A percentile compares a stretch with the other conserved stretches of the same genome.
phyloP scores from a whole-genome alignment of 1,140 invertebrate species.

The Psix sp. region DNA sequence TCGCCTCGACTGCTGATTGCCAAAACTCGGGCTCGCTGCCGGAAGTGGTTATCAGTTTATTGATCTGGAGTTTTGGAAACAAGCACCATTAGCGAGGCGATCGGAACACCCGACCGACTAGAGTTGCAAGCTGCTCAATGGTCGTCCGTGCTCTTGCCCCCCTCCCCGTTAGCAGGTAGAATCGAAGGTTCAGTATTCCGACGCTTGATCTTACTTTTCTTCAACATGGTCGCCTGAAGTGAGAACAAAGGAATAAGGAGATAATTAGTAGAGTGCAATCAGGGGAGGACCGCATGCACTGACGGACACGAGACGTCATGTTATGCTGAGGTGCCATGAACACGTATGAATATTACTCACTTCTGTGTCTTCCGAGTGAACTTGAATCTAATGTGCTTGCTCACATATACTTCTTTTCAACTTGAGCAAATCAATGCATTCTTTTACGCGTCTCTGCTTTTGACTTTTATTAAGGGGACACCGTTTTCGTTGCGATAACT shows the following conservation, averaged over 20 bases:
- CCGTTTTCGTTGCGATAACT: no score
- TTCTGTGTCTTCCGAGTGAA: conserved; percentile 9
- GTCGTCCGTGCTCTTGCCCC: conserved; percentile 80
- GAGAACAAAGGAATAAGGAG: conserved; percentile 75
- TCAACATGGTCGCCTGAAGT: conserved; percentile 90
- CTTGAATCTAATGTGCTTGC: no score
- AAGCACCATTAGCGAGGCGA: conserved; percentile 52
- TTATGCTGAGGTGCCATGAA: conserved; percentile 46
- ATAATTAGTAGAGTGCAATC: conserved; percentile 73
- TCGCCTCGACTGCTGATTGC: conserved; percentile 59
- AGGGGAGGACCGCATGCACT: conserved; percentile 71
- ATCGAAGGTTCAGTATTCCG: conserved; percentile 91
- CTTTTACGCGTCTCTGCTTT: no score
- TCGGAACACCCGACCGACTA: conserved; percentile 57
- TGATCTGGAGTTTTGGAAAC: conserved; percentile 61
- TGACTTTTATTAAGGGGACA: no score
- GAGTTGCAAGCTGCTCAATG: conserved; percentile 65
- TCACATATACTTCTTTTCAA: no score
- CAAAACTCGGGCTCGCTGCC: conserved; percentile 61
- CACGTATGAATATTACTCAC: conserved; percentile 23
- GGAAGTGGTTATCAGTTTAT: conserved; percentile 17
- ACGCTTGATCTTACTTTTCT: conserved; percentile 96
- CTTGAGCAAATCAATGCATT: no score
- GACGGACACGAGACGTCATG: conserved; percentile 66
- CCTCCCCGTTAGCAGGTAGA: conserved; percentile 82